Percentiles rank a stretch among this genome's conserved stretches.
Evolutionary conservation across 2,113 vertebrate species (phyloP).

Genomic region (Podilymbus podiceps): DNA sequence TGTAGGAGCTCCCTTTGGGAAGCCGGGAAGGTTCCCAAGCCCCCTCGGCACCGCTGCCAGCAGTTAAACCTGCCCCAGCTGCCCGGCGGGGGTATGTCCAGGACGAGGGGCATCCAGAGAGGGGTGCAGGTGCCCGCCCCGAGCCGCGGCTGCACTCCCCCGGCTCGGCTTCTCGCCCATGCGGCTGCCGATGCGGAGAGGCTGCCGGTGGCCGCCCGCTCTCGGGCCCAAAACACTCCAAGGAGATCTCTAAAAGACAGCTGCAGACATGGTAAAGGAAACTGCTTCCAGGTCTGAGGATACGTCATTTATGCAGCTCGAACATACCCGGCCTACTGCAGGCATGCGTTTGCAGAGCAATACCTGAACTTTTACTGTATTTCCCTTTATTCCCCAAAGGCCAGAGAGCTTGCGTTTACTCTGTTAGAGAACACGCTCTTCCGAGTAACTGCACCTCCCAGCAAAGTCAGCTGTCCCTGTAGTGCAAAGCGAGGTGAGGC

Average conservation of each 20-base stretch:
- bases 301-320: too few species aligned
- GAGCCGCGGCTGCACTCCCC: background rate
- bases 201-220: background rate
- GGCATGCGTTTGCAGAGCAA: background rate
- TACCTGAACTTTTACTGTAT: background rate
- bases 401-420: background rate
- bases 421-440: background rate
- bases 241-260: background rate
- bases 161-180: rapidly evolving
- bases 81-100: rapidly evolving
- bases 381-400: background rate
- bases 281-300: background rate
- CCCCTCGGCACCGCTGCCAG: background rate
- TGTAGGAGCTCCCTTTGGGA: background rate
- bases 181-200: background rate
- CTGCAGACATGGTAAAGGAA: background rate
- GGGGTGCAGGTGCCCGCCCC: rapidly evolving
- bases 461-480: background rate
- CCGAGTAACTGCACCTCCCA: background rate
- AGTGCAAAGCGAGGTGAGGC: background rate
- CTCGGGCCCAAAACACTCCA: background rate
- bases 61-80: rapidly evolving
- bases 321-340: background rate
- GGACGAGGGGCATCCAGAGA: rapidly evolving
- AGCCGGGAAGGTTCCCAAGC: background rate